A percentile compares a stretch with the other conserved stretches of the same genome.
phyloP scores from a whole-genome alignment of 2,113 vertebrate genomes.

The Percopsis transmontana region DNA sequence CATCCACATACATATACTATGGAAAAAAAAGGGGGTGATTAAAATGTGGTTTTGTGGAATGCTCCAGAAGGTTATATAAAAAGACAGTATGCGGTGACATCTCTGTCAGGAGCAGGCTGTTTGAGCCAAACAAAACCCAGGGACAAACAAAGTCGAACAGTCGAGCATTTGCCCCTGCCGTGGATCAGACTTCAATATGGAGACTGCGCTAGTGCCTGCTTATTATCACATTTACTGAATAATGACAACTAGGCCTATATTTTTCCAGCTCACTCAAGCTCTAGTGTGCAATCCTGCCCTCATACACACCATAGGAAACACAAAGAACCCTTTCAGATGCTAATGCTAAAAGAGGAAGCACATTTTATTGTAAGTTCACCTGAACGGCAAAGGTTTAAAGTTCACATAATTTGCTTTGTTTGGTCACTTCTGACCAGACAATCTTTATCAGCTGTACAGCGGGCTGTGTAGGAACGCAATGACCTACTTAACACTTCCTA shows the following conservation, averaged over 20 bases:
- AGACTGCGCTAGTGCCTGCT: constrained; percentile 38
- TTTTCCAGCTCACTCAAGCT: constrained; percentile 33
- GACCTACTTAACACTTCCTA: not conserved
- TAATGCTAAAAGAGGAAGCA: constrained; percentile 27
- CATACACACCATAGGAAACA: constrained; percentile 46
- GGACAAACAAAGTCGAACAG: constrained; percentile 40
- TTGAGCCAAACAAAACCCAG: constrained; percentile 10
- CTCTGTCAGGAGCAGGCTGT: not conserved
- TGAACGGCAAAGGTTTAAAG: constrained; percentile 10
- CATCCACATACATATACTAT: too few species aligned
- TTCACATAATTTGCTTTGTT: not conserved
- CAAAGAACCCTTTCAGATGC: constrained; percentile 49
- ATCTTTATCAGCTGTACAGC: not conserved
- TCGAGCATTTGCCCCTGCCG: constrained; percentile 37
- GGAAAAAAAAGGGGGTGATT: too few species aligned
- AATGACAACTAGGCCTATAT: constrained; percentile 49
- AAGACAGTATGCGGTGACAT: constrained; percentile 61
- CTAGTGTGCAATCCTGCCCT: constrained; percentile 26
- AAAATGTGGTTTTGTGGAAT: too few species aligned
- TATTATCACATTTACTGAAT: constrained; percentile 67
- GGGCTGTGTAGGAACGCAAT: not conserved
- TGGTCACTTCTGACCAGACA: not conserved
- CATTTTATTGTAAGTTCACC: constrained; percentile 24
- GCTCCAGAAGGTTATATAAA: constrained; percentile 5
- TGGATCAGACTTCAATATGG: constrained; percentile 31